Evolutionary conservation across 2,113 vertebrate species (phyloP).

Genomic region (Pimephales promelas): DNA sequence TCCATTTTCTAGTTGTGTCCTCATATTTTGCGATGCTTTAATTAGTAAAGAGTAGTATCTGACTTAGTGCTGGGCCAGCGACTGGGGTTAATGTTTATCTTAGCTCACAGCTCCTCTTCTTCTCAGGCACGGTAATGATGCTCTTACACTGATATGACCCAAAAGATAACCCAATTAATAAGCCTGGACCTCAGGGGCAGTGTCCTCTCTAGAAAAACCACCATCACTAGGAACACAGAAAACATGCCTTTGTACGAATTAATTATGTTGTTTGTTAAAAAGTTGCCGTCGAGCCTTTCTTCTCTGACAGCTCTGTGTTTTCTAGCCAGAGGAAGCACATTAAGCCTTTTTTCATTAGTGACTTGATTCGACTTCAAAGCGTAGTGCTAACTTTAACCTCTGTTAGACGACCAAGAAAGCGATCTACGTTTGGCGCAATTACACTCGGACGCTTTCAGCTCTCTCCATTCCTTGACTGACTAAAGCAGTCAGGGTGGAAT

Average conservation of each 20-base stretch:
- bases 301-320: slow-evolving; percentile 33
- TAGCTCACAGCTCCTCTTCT: slow-evolving; percentile 61
- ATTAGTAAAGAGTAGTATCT: slow-evolving; percentile 67
- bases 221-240: slow-evolving; percentile 51
- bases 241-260: slow-evolving; percentile 33
- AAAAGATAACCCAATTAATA: slow-evolving; percentile 62
- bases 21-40: slow-evolving; percentile 58
- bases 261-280: slow-evolving; percentile 39
- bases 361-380: slow-evolving; percentile 10
- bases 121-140: slow-evolving; percentile 68
- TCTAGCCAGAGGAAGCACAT: neutral
- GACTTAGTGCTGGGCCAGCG: slow-evolving; percentile 67
- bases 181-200: slow-evolving; percentile 55
- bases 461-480: neutral
- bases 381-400: neutral
- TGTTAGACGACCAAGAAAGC: neutral
- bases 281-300: slow-evolving; percentile 22
- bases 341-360: neutral
- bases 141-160: slow-evolving; percentile 63
- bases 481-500: slow-evolving; percentile 46
- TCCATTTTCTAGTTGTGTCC: slow-evolving; percentile 1
- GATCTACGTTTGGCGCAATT: neutral
- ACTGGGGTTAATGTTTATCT: slow-evolving; percentile 65
- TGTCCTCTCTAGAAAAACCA: slow-evolving; percentile 54
- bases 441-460: neutral